phyloP scores from a whole-genome alignment of 2,113 vertebrate species.

The Equus quagga region DNA sequence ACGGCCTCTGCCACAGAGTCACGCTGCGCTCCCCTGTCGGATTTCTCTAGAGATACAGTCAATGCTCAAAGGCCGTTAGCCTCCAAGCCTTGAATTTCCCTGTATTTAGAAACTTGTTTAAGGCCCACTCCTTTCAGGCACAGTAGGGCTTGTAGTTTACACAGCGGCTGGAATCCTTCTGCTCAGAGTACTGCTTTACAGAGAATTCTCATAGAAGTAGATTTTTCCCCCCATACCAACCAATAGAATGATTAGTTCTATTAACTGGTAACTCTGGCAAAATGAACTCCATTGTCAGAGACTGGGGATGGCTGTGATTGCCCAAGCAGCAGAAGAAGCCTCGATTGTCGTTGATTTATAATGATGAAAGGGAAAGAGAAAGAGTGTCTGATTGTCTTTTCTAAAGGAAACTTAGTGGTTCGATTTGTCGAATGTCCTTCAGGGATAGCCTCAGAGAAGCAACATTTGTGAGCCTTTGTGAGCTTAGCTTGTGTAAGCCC shows the following conservation, averaged over 20 bases:
- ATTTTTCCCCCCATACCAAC: conserved; percentile 62
- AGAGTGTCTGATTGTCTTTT: conserved; percentile 75
- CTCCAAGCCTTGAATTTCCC: background rate
- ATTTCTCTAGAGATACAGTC: background rate
- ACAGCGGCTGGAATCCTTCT: conserved; percentile 43
- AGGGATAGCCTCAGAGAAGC: conserved; percentile 77
- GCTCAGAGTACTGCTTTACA: conserved; percentile 44
- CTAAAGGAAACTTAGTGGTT: conserved; percentile 79
- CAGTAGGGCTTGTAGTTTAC: background rate
- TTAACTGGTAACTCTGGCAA: conserved; percentile 76
- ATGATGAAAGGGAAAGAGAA: conserved; percentile 78
- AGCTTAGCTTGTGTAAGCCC: conserved; percentile 74
- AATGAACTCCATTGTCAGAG: conserved; percentile 77
- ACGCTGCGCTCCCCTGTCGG: background rate
- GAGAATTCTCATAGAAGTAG: conserved; percentile 66
- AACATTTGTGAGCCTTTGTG: conserved; percentile 82
- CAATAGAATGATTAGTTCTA: conserved; percentile 69
- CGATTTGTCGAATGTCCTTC: conserved; percentile 73
- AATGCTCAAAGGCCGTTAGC: background rate
- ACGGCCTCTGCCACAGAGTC: background rate
- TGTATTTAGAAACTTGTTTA: background rate
- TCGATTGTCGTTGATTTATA: conserved; percentile 76
- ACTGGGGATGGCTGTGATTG: background rate
- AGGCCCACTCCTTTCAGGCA: conserved; percentile 2
- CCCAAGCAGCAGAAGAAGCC: conserved; percentile 74